A percentile compares a stretch with the other conserved stretches of the same genome.
Conservation (phyloP, 2,888 invertebrate species). For the Plebejus argus region DNA sequence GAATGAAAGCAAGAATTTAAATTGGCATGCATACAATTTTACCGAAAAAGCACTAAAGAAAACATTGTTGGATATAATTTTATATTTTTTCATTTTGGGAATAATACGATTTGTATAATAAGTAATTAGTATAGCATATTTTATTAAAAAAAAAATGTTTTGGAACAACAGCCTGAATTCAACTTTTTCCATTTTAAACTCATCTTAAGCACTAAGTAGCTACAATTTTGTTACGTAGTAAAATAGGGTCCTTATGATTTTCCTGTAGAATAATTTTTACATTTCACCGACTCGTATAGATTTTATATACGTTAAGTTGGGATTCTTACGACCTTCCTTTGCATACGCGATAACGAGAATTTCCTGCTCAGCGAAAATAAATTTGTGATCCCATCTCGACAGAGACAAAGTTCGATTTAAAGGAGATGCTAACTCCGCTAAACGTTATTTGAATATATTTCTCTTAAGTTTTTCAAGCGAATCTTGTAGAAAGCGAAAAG, state of each 20-base stretch:
- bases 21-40: no score
- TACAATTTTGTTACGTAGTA: background rate
- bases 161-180: background rate
- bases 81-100: no score
- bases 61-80: no score
- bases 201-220: background rate
- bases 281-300: constrained; percentile 16
- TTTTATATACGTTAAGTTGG: constrained; percentile 45
- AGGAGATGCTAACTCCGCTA: constrained; percentile 11
- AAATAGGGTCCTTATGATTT: background rate
- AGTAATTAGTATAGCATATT: no score
- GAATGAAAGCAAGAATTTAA: no score
- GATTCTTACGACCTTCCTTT: constrained; percentile 58
- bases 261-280: constrained; percentile 1
- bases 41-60: no score
- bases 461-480: background rate
- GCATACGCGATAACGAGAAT: constrained; percentile 65
- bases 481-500: background rate
- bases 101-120: no score
- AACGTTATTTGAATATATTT: constrained; percentile 23
- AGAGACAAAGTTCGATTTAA: constrained; percentile 33
- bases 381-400: constrained; percentile 51
- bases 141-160: no score
- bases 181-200: background rate
- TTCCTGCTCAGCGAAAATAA: constrained; percentile 65